Conservation (phyloP, 2,888 invertebrate species). For the Sympetrum striolatum region DNA sequence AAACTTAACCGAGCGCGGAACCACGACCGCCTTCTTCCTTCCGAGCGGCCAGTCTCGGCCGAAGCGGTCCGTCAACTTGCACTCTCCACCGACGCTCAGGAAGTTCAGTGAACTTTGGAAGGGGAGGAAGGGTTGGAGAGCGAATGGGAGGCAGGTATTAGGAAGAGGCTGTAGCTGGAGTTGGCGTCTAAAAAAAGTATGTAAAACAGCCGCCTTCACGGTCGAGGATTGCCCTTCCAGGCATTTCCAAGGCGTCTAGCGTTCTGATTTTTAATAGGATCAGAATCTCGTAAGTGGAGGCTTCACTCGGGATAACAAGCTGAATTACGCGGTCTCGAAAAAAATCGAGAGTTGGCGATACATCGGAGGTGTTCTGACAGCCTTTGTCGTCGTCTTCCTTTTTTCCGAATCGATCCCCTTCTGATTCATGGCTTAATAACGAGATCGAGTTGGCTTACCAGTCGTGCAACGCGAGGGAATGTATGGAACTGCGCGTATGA, state of each 20-base stretch:
- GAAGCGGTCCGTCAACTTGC: background rate
- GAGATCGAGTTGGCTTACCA: background rate
- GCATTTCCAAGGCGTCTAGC: background rate
- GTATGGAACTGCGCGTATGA: too few relatives aligned
- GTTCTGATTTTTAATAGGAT: background rate
- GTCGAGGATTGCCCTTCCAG: background rate
- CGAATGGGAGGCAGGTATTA: background rate
- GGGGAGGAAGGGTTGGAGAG: background rate
- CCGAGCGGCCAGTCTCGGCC: background rate
- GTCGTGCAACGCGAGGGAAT: too few relatives aligned
- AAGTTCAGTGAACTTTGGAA: background rate
- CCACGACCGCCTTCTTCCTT: background rate
- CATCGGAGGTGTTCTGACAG: background rate
- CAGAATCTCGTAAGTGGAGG: background rate
- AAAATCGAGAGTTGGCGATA: background rate
- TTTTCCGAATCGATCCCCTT: background rate
- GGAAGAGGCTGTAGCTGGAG: background rate
- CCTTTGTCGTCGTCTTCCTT: background rate
- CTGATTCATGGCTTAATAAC: background rate
- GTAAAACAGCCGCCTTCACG: background rate
- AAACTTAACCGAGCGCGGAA: background rate
- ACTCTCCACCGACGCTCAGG: background rate
- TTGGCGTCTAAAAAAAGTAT: background rate
- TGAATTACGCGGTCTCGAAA: background rate
- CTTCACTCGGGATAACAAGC: background rate